phyloP scores from a whole-genome alignment of 2,888 invertebrate species.

The Ichneumoninae sp. region DNA sequence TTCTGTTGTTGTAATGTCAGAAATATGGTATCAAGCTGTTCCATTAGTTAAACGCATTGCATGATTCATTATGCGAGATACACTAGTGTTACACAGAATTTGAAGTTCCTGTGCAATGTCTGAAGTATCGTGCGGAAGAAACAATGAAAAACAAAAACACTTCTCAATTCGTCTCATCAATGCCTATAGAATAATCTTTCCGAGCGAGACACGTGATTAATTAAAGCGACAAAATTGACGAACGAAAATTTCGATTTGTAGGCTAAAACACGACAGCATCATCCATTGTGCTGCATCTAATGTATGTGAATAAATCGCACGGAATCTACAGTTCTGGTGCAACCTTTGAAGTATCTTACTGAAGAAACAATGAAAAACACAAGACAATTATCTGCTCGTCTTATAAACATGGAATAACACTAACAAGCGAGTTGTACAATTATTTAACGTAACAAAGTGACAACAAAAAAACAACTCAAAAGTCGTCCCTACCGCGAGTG shows the following conservation, averaged over 20 bases:
- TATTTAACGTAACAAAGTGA: neutral
- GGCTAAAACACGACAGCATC: neutral
- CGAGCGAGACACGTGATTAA: neutral
- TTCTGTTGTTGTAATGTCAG: neutral
- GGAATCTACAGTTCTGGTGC: neutral
- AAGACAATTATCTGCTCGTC: neutral
- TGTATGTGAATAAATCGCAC: neutral
- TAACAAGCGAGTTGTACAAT: neutral
- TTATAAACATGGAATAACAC: neutral
- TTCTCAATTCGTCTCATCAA: neutral
- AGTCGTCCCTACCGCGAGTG: neutral
- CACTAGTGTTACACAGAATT: conserved; percentile 53
- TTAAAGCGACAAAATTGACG: neutral
- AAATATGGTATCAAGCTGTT: neutral
- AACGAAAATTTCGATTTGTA: neutral
- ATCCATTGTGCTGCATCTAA: neutral
- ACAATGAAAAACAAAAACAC: conserved; percentile 40
- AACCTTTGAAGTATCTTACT: neutral
- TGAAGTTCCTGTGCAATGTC: conserved; percentile 18
- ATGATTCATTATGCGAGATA: neutral
- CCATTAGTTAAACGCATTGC: neutral
- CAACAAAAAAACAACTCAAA: neutral
- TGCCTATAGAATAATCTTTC: neutral
- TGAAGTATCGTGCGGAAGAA: conserved; percentile 28
- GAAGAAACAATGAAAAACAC: neutral